A percentile compares a stretch with the other conserved stretches of the same genome.
Evolutionary conservation across 2,888 invertebrate genomes (phyloP).

Genomic region (Brenthis hecate): DNA sequence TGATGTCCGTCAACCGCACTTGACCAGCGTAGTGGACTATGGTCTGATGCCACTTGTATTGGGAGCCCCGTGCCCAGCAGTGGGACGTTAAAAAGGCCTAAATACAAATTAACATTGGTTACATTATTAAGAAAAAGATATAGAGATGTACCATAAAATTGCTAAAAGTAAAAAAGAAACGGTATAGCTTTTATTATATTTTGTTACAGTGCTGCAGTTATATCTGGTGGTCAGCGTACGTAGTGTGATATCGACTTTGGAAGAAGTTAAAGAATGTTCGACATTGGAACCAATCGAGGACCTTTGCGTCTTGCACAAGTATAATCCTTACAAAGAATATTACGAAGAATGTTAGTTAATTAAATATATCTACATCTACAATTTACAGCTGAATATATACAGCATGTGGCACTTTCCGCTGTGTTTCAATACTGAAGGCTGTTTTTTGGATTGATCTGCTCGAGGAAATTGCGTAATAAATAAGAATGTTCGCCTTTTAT

Average conservation of each 20-base stretch:
- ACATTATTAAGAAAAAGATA: neutral
- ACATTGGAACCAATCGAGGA: constrained; percentile 4
- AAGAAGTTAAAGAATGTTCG: constrained; percentile 14
- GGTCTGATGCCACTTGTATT: no score
- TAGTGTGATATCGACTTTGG: constrained; percentile 11
- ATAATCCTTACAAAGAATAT: constrained; percentile 6
- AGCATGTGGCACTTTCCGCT: neutral
- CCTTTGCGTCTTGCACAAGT: constrained; percentile 17
- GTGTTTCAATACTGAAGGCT: neutral
- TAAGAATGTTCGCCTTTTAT: no score
- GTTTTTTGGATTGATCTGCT: neutral
- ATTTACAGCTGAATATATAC: neutral
- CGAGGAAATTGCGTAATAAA: no score
- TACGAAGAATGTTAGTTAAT: constrained; percentile 9
- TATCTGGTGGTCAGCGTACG: constrained; percentile 16
- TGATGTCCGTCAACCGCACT: no score
- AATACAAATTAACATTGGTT: neutral
- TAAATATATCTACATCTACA: neutral
- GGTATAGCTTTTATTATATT: neutral
- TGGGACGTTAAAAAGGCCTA: no score
- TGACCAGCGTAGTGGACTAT: no score
- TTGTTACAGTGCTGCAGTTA: constrained; percentile 20
- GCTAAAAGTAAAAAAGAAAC: neutral
- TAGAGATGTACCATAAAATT: neutral
- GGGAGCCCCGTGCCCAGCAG: no score